phyloP scores from a whole-genome alignment of 35 echinoderm and acorn worm genomes.

The Heliocidaris erythrogramma region DNA sequence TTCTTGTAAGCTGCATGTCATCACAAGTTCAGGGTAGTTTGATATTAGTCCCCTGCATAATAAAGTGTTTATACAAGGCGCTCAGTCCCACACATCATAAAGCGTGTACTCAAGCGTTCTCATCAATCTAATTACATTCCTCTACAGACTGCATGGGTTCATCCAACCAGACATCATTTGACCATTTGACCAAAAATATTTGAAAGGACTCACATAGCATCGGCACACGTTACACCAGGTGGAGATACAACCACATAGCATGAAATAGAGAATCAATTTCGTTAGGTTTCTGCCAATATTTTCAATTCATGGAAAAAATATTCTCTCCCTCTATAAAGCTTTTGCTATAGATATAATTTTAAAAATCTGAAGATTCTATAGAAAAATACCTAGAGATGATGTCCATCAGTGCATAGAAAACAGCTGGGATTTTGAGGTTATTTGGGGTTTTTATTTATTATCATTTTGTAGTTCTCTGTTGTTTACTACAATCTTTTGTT shows the following conservation, averaged over 20 bases:
- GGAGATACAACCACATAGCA: background rate
- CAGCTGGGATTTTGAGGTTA: background rate
- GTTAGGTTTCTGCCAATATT: background rate
- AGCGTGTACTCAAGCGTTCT: background rate
- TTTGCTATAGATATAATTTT: background rate
- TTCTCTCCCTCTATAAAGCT: background rate
- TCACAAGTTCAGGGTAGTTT: background rate
- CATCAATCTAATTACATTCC: conserved; percentile 18
- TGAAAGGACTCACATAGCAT: background rate
- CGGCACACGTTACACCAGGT: background rate
- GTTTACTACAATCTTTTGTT: background rate
- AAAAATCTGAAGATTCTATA: background rate
- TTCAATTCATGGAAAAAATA: background rate
- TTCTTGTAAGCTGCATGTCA: background rate
- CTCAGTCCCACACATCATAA: background rate
- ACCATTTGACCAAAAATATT: background rate
- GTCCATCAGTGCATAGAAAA: background rate
- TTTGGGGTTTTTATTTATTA: background rate
- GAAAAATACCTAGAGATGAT: background rate
- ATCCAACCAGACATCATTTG: conserved; percentile 10
- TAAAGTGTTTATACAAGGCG: background rate
- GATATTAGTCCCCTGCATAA: background rate
- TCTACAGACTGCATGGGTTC: background rate
- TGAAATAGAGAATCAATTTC: background rate
- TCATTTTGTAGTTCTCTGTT: background rate